These are phyloP conservation scores for Thymelicus sylvestris DNA, from an alignment of 2,888 invertebrate species.

Conservation along the genomic window DNA sequence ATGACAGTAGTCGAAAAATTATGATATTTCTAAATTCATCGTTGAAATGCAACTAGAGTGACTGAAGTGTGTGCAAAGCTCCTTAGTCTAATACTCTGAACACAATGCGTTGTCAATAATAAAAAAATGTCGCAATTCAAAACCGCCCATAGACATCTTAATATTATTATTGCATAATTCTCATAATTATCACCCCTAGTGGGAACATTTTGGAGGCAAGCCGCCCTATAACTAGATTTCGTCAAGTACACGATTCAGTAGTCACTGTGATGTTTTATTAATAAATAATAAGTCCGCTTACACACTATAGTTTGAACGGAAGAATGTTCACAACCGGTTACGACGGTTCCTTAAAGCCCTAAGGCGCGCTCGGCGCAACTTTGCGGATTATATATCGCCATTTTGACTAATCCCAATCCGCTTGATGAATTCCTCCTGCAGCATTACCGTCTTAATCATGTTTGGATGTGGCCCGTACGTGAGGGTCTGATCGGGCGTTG, in stretches of 20 bases:
- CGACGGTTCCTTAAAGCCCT: conserved; percentile 80
- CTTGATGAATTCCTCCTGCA: conserved; percentile 82
- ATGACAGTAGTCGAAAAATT: not conserved
- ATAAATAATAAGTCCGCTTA: conserved; percentile 83
- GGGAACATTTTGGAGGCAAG: conserved; percentile 54
- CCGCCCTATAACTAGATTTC: conserved; percentile 44
- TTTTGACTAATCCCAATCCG: conserved; percentile 82
- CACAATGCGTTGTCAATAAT: conserved; percentile 20
- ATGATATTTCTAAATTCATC: not conserved
- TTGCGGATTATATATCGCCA: conserved; percentile 82
- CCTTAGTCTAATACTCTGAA: conserved; percentile 18
- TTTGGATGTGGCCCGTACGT: conserved; percentile 74
- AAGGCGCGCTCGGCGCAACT: conserved; percentile 80
- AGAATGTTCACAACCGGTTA: conserved; percentile 81
- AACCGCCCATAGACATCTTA: conserved; percentile 30
- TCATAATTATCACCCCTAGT: conserved; percentile 41
- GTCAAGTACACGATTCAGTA: conserved; percentile 50
- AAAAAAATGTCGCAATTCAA: conserved; percentile 17
- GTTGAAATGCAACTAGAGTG: not conserved
- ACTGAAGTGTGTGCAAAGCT: not conserved
- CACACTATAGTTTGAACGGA: conserved; percentile 78
- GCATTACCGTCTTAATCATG: conserved; percentile 82
- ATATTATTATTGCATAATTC: conserved; percentile 32
- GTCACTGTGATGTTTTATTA: conserved; percentile 78
- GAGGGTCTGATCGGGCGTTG: conserved; percentile 69